Base-by-base conservation (phyloP, 2,797 vertebrate genomes). In the Ctenosaura bakeri region DNA sequence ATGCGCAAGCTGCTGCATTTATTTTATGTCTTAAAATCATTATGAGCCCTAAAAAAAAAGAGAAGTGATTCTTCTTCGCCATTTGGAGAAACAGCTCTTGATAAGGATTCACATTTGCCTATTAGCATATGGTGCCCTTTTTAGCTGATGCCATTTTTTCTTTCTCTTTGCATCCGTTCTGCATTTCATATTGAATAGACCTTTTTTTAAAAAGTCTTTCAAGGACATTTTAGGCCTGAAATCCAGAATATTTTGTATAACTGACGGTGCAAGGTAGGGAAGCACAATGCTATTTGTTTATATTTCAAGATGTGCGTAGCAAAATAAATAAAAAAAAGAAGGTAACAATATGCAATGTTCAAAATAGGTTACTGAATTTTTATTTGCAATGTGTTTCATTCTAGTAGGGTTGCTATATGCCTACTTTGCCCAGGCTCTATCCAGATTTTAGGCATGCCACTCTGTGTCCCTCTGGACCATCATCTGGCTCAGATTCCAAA, bases 221-320 rank as follows among this genome's bases (percentile, higher is more conserved):
- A 89, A 93, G 93, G 90, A 50, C 35, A 89, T 29, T 3, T 90
- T 66, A 32, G 90, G 91, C 92, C 56, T 76, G 22, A 94, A 50
- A 90, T 42, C 78, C 46, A 38, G 26, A 8, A 1, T 93, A 4
- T 93, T 91, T 94, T 52, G 52, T 26, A 86, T 54, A 88, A 81
- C 64, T 83, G 54, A 0, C 2, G 12, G 12, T 69, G 66, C 13
- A 32, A 69, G 52, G 66, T n/a, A 32, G 3, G 29, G 56, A 38
- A 93, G 83, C 29, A 46, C 24, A 83, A 42, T 50, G 8, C 8
- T 64, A n/a, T 66, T 83, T 66, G 35, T 66, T 2, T 32, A 69
- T 1, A 16, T 76, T 42, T 77, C 56, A 90, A 77, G 13, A 83
- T 54, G 50, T 13, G 38, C 6, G 20, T 89, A 80, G n/a, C n/a